phyloP scores from a whole-genome alignment of 1,140 invertebrate species.

The Homarus americanus region DNA sequence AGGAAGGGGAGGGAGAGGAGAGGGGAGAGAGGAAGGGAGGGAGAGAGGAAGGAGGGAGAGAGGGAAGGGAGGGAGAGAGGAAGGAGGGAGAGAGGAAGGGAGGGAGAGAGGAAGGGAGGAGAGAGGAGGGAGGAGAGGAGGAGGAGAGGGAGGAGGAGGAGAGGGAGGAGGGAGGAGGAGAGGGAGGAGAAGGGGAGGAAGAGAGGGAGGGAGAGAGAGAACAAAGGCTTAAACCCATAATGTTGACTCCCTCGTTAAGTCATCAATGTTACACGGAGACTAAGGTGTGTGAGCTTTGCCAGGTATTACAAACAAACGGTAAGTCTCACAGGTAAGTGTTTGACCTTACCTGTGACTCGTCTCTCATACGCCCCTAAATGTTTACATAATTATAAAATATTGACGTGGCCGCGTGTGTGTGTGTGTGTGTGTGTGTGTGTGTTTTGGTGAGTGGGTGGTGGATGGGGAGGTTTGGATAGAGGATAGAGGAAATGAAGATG shows the following conservation, averaged over 20 bases:
- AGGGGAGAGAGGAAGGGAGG: background rate
- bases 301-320: too few relatives aligned
- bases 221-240: too few relatives aligned
- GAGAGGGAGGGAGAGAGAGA: too few relatives aligned
- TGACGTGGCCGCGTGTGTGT: background rate
- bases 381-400: background rate
- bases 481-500: too few relatives aligned
- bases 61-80: background rate
- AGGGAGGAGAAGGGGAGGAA: background rate
- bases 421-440: conserved; percentile 25
- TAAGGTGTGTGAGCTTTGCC: too few relatives aligned
- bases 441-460: background rate
- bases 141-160: background rate
- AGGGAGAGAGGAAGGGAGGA: background rate
- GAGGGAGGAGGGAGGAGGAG: background rate
- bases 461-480: too few relatives aligned
- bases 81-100: background rate
- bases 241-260: too few relatives aligned
- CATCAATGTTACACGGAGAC: too few relatives aligned
- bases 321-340: too few relatives aligned
- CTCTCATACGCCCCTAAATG: too few relatives aligned
- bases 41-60: background rate
- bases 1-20: background rate
- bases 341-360: too few relatives aligned
- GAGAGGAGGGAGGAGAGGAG: background rate